Conservation (phyloP, 2,113 vertebrate genomes). For the Indicator maculatus region DNA sequence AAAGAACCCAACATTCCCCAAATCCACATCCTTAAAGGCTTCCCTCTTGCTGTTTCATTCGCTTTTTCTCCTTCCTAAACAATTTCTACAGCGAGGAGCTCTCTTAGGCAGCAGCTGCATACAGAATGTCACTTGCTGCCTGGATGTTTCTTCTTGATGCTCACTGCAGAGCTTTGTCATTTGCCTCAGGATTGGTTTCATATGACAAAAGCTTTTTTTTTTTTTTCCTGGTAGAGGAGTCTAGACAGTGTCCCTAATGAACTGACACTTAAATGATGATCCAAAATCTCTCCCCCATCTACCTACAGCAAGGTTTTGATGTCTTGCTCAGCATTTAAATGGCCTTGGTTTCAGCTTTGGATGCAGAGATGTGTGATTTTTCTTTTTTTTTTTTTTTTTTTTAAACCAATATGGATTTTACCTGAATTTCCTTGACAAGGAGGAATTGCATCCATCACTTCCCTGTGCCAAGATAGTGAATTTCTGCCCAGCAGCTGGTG, state of each 20-base stretch:
- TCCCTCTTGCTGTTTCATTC: not conserved
- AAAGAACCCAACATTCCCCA: not conserved
- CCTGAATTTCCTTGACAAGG: constrained; percentile 4
- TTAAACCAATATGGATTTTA: constrained; percentile 4
- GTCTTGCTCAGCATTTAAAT: not conserved
- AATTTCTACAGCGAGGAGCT: not conserved
- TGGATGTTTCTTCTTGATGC: not conserved
- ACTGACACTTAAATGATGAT: not conserved
- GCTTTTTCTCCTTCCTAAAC: not conserved
- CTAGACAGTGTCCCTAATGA: constrained; percentile 49
- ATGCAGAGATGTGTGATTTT: not conserved
- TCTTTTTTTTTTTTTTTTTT: not conserved
- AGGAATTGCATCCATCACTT: not conserved
- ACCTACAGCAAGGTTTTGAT: not conserved
- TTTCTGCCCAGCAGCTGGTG: not conserved
- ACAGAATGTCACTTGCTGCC: not conserved
- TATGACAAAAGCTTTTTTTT: constrained; percentile 31
- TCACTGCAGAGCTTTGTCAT: constrained; percentile 8
- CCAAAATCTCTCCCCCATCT: not conserved
- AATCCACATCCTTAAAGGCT: not conserved
- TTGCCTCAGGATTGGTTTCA: constrained; percentile 43
- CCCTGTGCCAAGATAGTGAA: not conserved
- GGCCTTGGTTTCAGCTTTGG: not conserved
- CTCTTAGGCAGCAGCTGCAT: not conserved
- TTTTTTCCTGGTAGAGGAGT: not conserved